Percentiles rank a stretch among this genome's conserved stretches.
phyloP scores from a whole-genome alignment of 1,140 invertebrate species.

The Hermatobates lingyangjiaoensis region DNA sequence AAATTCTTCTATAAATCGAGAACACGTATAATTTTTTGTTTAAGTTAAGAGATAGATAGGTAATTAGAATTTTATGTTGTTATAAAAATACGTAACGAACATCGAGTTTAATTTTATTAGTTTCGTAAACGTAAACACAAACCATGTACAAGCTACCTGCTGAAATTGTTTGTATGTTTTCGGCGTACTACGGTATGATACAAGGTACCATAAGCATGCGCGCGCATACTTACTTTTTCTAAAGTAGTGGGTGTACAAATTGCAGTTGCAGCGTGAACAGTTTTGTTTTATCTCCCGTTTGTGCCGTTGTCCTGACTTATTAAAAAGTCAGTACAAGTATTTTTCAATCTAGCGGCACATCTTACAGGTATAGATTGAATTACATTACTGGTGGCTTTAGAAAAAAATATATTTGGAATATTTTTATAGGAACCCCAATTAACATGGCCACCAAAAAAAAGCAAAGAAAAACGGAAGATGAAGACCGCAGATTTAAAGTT shows the following conservation, averaged over 20 bases:
- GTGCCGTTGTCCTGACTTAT: neutral
- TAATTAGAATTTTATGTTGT: constrained; percentile 2
- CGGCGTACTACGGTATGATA: constrained; percentile 1
- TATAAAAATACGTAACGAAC: constrained; percentile 3
- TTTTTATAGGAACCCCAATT: no score
- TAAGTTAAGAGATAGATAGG: constrained; percentile 2
- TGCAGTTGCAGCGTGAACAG: constrained; percentile 1
- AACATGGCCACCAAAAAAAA: no score
- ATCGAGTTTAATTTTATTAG: constrained; percentile 2
- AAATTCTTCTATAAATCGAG: constrained; percentile 1
- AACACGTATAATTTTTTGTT: constrained; percentile 2
- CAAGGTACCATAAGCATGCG: neutral
- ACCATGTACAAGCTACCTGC: constrained; percentile 1
- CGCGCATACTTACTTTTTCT: constrained; percentile 3
- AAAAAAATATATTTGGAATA: no score
- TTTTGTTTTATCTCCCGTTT: neutral
- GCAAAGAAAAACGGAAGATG: constrained; percentile 16
- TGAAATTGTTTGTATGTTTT: constrained; percentile 3
- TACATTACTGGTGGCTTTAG: no score
- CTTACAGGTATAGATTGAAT: neutral
- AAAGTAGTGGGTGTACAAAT: constrained; percentile 2
- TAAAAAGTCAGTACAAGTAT: no score
- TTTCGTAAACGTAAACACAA: constrained; percentile 4
- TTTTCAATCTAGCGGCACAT: neutral
- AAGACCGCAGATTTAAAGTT: constrained; percentile 17